Conservation (phyloP, 2,888 invertebrate genomes). For the Xestia rhomboidea region DNA sequence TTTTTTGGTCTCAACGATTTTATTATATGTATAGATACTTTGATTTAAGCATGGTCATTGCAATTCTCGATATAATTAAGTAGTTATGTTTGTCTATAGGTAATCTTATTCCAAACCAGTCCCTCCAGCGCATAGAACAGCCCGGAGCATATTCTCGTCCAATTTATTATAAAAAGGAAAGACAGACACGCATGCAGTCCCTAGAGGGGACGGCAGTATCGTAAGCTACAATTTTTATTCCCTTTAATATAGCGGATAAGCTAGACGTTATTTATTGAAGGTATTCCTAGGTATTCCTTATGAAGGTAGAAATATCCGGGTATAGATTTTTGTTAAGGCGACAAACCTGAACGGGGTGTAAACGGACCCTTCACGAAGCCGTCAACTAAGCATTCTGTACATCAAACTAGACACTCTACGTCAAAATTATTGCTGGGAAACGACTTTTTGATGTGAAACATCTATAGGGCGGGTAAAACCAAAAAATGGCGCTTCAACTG, state of each 20-base stretch:
- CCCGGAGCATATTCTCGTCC: neutral
- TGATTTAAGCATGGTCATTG: neutral
- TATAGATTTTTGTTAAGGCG: neutral
- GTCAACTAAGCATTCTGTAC: no score
- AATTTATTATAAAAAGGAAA: slow-evolving; percentile 30
- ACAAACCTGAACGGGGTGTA: neutral
- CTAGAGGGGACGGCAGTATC: neutral
- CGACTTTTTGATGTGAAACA: no score
- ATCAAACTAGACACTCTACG: no score
- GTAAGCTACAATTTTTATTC: neutral
- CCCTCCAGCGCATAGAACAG: neutral
- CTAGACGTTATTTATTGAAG: slow-evolving; percentile 5
- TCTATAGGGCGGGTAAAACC: no score
- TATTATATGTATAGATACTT: no score
- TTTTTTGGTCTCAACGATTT: no score
- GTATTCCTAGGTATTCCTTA: neutral
- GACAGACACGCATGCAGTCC: slow-evolving; percentile 16
- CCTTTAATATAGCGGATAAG: slow-evolving; percentile 6
- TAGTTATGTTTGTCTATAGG: neutral
- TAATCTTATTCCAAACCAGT: neutral
- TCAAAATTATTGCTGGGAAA: no score
- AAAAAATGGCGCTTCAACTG: no score
- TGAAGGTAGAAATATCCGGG: neutral
- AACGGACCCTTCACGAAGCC: no score
- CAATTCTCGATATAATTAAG: neutral